phyloP scores from a whole-genome alignment of 2,888 invertebrate species.

The Neria commutata region DNA sequence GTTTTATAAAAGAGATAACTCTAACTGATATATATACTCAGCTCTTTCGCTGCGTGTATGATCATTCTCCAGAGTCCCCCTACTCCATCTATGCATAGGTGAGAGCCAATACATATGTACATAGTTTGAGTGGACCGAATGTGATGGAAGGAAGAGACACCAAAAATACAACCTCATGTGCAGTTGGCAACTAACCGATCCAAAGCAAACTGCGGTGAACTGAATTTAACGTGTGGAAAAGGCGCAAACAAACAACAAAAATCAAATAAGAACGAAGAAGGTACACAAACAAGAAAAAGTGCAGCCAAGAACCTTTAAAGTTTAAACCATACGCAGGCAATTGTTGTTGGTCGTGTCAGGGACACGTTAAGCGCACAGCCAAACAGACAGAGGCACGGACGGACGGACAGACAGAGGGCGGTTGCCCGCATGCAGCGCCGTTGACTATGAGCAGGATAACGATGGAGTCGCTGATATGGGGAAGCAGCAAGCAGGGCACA shows the following conservation, averaged over 20 bases:
- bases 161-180: not conserved
- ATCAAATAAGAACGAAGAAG: not conserved
- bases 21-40: too few relatives aligned
- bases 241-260: slow-evolving; percentile 1
- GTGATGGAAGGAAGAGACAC: too few relatives aligned
- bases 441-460: not conserved
- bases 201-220: too few relatives aligned
- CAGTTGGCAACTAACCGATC: not conserved
- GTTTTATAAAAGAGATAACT: too few relatives aligned
- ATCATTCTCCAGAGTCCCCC: too few relatives aligned
- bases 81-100: too few relatives aligned
- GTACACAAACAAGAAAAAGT: not conserved
- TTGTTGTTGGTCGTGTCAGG: slow-evolving; percentile 22
- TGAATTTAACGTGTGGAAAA: too few relatives aligned
- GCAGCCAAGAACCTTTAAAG: slow-evolving; percentile 2
- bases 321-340: slow-evolving; percentile 21
- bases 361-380: slow-evolving; percentile 4
- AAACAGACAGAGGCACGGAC: not conserved
- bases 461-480: not conserved
- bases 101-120: not conserved
- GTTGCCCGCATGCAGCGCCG: not conserved
- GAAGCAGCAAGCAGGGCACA: not conserved
- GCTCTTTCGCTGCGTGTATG: too few relatives aligned
- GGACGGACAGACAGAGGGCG: too few relatives aligned
- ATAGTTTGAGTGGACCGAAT: too few relatives aligned